Evolutionary conservation across 2,113 vertebrate genomes (phyloP).

Genomic region (Halichoerus grypus): DNA sequence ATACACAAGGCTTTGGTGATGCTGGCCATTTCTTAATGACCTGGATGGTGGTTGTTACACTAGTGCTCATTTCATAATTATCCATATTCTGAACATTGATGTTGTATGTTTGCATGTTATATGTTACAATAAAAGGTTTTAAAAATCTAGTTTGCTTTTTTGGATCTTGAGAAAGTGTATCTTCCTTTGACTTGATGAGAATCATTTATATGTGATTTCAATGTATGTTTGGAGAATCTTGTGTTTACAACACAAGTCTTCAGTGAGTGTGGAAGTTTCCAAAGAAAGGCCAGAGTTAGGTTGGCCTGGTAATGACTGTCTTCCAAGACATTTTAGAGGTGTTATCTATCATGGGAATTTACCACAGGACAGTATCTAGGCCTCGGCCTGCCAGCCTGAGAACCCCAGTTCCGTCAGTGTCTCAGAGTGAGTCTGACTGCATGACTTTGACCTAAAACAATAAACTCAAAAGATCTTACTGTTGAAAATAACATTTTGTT

Average conservation of each 20-base stretch:
- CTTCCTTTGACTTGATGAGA: conserved; percentile 45
- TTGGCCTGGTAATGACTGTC: neutral
- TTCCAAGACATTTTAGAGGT: conserved; percentile 24
- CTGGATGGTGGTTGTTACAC: neutral
- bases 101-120: neutral
- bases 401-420: neutral
- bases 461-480: conserved; percentile 1
- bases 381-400: neutral
- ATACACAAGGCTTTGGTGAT: neutral
- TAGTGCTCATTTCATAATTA: conserved; percentile 32
- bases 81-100: neutral
- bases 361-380: neutral
- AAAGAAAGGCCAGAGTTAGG: conserved; percentile 52
- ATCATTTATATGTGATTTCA: conserved; percentile 43
- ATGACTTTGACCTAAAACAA: conserved; percentile 2
- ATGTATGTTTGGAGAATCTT: conserved; percentile 44
- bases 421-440: neutral
- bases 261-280: conserved; percentile 43
- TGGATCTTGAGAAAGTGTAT: neutral
- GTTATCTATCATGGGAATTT: neutral
- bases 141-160: conserved; percentile 27
- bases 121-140: conserved; percentile 25
- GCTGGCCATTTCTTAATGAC: neutral
- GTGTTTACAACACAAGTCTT: conserved; percentile 32
- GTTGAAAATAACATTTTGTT: neutral